Conservation (phyloP, 2,888 invertebrate genomes). For the Luperina testacea region DNA sequence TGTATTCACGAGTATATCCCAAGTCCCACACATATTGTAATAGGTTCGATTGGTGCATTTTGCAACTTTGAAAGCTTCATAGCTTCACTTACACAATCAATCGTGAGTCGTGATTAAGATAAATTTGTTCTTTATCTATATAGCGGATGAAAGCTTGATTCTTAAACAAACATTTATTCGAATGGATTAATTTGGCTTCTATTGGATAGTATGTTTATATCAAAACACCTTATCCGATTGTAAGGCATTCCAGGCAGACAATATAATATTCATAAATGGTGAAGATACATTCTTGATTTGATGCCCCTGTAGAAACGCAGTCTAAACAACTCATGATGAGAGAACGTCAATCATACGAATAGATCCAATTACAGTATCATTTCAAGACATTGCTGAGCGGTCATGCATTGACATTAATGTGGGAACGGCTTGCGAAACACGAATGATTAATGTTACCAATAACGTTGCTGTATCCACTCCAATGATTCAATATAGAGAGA, state of each 20-base stretch:
- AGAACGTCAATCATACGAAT: neutral
- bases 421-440: constrained; percentile 30
- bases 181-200: neutral
- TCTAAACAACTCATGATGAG: neutral
- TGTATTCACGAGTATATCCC: neutral
- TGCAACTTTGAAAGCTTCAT: constrained; percentile 14
- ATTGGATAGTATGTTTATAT: neutral
- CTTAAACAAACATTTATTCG: constrained; percentile 1
- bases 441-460: constrained; percentile 39
- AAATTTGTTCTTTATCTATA: neutral
- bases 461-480: constrained; percentile 16
- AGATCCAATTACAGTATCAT: constrained; percentile 23
- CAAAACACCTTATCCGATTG: neutral
- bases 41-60: constrained; percentile 5
- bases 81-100: constrained; percentile 25
- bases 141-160: neutral
- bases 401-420: constrained; percentile 29
- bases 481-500: constrained; percentile 10
- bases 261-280: too few relatives aligned
- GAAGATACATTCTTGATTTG: neutral
- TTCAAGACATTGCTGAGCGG: constrained; percentile 32
- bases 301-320: neutral
- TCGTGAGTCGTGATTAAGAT: constrained; percentile 40
- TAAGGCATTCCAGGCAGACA: neutral
- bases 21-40: constrained; percentile 11